Evolutionary conservation across 2,888 invertebrate species (phyloP).

Genomic region (Scaptomyza flava): DNA sequence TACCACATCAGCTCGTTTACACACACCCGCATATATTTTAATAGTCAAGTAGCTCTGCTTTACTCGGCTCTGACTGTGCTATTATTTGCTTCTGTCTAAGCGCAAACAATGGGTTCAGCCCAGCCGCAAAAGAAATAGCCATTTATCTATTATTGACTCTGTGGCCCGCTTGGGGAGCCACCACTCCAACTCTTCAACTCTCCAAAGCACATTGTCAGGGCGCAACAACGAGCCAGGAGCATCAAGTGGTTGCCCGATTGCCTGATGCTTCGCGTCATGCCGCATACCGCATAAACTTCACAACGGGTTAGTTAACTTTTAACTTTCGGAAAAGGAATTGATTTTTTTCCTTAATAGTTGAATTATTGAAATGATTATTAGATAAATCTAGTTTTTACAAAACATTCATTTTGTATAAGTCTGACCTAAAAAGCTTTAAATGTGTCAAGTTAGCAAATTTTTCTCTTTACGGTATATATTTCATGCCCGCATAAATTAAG

Average conservation of each 20-base stretch:
- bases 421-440: neutral
- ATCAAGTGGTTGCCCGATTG: constrained; percentile 65
- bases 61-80: constrained; percentile 13
- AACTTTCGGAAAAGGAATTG: neutral
- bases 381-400: no score
- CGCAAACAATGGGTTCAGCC: constrained; percentile 66
- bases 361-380: no score
- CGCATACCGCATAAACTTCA: constrained; percentile 31
- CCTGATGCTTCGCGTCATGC: constrained; percentile 17
- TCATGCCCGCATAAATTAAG: constrained; percentile 70
- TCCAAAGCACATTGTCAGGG: constrained; percentile 40
- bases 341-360: no score
- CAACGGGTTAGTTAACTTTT: neutral
- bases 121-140: constrained; percentile 72
- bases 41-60: constrained; percentile 65
- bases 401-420: no score
- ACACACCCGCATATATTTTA: constrained; percentile 77
- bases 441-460: neutral
- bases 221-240: constrained; percentile 37
- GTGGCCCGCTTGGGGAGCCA: constrained; percentile 37
- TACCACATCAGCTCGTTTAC: constrained; percentile 55
- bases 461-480: constrained; percentile 30
- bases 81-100: constrained; percentile 61
- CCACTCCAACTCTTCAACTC: constrained; percentile 9
- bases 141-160: constrained; percentile 77